phyloP scores from a whole-genome alignment of 2,113 vertebrate genomes.

The Numenius arquata region DNA sequence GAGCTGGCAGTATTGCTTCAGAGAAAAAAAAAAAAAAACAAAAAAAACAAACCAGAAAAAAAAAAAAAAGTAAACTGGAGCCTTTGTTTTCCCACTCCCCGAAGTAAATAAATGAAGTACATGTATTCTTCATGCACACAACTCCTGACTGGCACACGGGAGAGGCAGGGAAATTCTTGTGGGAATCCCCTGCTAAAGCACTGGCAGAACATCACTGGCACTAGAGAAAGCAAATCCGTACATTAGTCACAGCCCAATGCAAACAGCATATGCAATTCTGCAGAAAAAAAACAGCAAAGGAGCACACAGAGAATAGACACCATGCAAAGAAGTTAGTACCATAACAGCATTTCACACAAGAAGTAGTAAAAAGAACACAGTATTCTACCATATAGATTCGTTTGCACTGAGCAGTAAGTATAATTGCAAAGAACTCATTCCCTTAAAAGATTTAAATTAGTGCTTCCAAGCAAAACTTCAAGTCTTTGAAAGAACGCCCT shows the following conservation, averaged over 20 bases:
- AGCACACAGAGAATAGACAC: not conserved
- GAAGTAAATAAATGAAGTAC: not conserved
- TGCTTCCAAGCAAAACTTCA: not conserved
- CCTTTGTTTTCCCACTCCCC: not conserved
- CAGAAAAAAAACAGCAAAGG: not conserved
- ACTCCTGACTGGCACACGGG: not conserved
- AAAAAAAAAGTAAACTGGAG: not conserved
- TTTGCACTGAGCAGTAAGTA: not conserved
- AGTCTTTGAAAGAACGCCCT: not conserved
- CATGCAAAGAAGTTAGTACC: not conserved
- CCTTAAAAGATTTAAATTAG: not conserved
- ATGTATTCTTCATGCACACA: not conserved
- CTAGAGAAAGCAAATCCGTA: not conserved
- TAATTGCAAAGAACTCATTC: not conserved
- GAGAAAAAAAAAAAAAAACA: not conserved
- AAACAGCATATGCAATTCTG: not conserved
- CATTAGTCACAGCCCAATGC: not conserved
- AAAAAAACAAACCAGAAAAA: not conserved
- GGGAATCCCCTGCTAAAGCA: conserved; percentile 2
- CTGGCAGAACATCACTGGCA: not conserved
- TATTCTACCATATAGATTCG: not conserved
- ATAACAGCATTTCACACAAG: not conserved
- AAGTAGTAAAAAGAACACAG: not conserved
- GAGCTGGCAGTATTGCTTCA: not conserved
- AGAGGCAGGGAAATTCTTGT: not conserved